Percentiles rank a stretch among this genome's conserved stretches.
Conservation (phyloP, 2,797 vertebrate genomes). For the Cichlasoma orientale region DNA sequence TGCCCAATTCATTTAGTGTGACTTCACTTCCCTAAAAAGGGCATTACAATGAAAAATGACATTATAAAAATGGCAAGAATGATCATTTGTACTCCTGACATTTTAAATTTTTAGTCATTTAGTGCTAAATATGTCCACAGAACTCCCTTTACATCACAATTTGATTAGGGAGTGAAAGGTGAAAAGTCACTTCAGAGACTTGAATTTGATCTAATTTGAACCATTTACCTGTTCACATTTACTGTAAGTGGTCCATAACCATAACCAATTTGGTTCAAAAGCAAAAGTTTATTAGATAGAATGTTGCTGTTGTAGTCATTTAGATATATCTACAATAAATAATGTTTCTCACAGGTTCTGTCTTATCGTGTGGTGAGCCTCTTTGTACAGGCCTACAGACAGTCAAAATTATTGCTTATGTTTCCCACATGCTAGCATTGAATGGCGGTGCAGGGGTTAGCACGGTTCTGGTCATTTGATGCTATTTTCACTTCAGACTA, state of each 20-base stretch:
- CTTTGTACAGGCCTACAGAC: no score
- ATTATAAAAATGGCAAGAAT: neutral
- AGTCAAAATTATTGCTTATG: no score
- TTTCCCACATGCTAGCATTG: no score
- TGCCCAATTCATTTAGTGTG: neutral
- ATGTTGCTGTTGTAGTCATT: neutral
- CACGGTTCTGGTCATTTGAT: neutral
- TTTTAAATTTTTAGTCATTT: neutral
- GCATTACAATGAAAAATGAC: no score
- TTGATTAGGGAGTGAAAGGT: neutral
- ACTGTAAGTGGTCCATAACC: neutral
- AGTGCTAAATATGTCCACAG: neutral
- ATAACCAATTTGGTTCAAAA: neutral
- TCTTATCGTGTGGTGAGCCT: neutral
- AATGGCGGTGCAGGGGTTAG: no score
- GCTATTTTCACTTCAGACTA: neutral
- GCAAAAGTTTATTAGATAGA: neutral
- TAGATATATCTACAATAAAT: neutral
- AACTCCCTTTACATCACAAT: neutral
- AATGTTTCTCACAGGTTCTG: no score
- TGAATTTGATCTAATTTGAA: no score
- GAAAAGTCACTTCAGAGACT: no score
- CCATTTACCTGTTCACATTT: no score
- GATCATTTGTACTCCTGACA: no score
- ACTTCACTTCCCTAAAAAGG: neutral